A percentile compares a stretch with the other conserved stretches of the same genome.
Conservation (phyloP, 1,140 invertebrate genomes). For the Diprion similis region DNA sequence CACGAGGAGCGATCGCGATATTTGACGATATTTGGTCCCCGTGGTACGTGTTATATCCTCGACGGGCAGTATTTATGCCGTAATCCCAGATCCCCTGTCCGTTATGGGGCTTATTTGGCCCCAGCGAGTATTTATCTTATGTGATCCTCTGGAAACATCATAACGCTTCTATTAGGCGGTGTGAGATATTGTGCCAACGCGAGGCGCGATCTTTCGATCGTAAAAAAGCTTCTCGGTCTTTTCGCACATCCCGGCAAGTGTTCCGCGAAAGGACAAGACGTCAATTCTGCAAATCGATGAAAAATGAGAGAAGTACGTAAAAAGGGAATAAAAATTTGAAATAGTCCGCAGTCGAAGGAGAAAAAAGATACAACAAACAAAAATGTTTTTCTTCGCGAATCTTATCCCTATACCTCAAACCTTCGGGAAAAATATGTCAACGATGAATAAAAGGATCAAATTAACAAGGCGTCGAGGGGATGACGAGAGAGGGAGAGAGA, state of each 20-base stretch:
- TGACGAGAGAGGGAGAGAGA: not conserved
- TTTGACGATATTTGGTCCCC: not conserved
- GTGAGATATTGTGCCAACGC: not conserved
- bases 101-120: conserved; percentile 10
- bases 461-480: conserved; percentile 2
- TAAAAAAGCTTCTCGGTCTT: too few species aligned
- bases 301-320: too few species aligned
- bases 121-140: conserved; percentile 11
- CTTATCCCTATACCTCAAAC: not conserved
- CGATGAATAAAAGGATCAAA: conserved; percentile 6
- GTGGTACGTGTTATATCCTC: conserved; percentile 13
- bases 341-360: too few species aligned
- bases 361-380: too few species aligned
- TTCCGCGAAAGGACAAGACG: too few species aligned
- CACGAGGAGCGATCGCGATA: not conserved
- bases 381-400: too few species aligned
- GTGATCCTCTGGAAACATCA: conserved; percentile 10
- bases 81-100: conserved; percentile 5
- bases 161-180: conserved; percentile 13
- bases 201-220: too few species aligned
- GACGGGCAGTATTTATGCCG: conserved; percentile 3
- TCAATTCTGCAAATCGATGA: too few species aligned
- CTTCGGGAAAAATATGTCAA: not conserved
- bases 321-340: too few species aligned
- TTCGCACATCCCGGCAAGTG: too few species aligned